phyloP scores from a whole-genome alignment of 2,113 vertebrate genomes.

The Phoenicopterus ruber region DNA sequence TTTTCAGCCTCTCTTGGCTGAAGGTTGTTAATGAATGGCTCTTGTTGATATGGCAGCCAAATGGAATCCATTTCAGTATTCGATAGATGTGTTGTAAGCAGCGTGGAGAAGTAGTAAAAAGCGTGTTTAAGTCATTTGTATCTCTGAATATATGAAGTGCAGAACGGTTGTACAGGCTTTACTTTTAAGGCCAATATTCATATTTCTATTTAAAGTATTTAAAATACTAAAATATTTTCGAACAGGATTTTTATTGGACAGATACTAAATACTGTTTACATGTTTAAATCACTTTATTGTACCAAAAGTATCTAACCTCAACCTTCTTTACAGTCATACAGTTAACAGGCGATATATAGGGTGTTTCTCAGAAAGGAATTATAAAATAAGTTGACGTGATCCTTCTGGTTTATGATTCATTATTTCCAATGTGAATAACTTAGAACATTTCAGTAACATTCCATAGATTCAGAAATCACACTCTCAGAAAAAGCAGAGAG shows the following conservation, averaged over 20 bases:
- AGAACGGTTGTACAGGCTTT: not conserved
- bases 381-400: not conserved
- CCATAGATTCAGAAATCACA: not conserved
- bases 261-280: accelerated
- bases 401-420: not conserved
- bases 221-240: accelerated
- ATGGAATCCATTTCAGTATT: not conserved
- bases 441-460: not conserved
- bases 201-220: not conserved
- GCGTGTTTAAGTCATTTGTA: accelerated
- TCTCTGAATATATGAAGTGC: not conserved
- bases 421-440: not conserved
- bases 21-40: not conserved
- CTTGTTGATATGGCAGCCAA: accelerated
- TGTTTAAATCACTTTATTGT: not conserved
- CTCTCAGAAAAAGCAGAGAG: not conserved
- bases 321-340: accelerated
- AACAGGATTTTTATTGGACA: not conserved
- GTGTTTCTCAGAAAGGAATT: not conserved
- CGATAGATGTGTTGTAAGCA: too few species aligned
- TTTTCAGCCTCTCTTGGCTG: too few species aligned
- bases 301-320: not conserved
- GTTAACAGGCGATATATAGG: not conserved
- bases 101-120: not conserved
- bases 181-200: accelerated